Percentiles rank a stretch among this genome's conserved stretches.
Evolutionary conservation across 2,888 invertebrate genomes (phyloP).

Genomic region (Idaea dimidiata): DNA sequence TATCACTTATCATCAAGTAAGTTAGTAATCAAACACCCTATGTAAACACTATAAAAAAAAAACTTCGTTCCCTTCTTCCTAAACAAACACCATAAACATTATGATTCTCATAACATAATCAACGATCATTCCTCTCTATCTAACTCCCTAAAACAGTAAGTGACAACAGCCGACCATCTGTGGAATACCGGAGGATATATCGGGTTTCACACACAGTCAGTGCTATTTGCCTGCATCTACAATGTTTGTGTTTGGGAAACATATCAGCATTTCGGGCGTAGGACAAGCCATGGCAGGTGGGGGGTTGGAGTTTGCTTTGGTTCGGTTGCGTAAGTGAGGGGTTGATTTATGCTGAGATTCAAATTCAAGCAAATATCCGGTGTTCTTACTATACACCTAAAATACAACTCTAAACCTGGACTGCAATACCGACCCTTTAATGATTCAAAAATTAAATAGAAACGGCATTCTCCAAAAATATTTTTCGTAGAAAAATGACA

Average conservation of each 20-base stretch:
- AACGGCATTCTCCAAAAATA: too few species aligned
- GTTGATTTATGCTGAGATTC: too few species aligned
- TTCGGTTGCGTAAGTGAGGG: not conserved
- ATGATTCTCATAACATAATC: not conserved
- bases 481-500: too few species aligned
- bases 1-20: too few species aligned
- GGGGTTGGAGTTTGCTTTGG: not conserved
- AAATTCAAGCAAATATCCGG: too few species aligned
- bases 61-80: not conserved
- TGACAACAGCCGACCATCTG: not conserved
- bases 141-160: not conserved
- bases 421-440: too few species aligned
- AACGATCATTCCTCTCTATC: not conserved
- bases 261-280: conserved; percentile 12
- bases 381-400: too few species aligned
- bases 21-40: too few species aligned
- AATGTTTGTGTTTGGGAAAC: conserved; percentile 22
- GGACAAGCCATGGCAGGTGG: not conserved
- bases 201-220: conserved; percentile 4
- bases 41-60: too few species aligned
- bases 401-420: too few species aligned
- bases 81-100: not conserved
- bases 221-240: conserved; percentile 11
- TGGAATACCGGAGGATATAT: not conserved
- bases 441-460: too few species aligned